Evolutionary conservation across 2,888 invertebrate species (phyloP).

Genomic region (Serripes groenlandicus): DNA sequence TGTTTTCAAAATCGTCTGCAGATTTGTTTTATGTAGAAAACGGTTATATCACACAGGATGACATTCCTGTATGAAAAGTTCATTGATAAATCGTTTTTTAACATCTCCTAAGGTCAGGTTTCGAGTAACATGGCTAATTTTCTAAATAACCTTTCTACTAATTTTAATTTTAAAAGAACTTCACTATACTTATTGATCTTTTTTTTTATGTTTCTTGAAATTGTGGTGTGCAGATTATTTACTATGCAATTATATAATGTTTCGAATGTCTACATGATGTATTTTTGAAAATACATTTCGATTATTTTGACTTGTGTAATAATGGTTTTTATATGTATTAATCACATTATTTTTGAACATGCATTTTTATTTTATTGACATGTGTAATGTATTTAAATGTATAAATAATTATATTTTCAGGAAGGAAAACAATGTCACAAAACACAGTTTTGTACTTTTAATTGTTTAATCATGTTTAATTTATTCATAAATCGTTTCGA

Average conservation of each 20-base stretch:
- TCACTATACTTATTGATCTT: background rate
- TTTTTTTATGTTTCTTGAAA: background rate
- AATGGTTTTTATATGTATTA: background rate
- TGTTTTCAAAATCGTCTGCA: too few species aligned
- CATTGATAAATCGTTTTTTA: background rate
- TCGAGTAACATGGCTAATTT: background rate
- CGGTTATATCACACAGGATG: too few species aligned
- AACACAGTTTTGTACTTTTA: background rate
- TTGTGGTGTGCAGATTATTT: constrained; percentile 1
- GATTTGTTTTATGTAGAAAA: too few species aligned
- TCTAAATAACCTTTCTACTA: background rate
- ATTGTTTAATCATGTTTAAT: background rate
- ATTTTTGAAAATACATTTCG: too few species aligned
- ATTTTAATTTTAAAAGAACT: background rate
- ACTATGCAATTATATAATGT: background rate
- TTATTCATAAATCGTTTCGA: background rate
- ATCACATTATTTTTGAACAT: background rate
- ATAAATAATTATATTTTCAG: too few species aligned
- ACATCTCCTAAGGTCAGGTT: background rate
- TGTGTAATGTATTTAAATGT: background rate
- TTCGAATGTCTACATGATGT: background rate
- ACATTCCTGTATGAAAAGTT: too few species aligned
- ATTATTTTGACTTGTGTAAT: background rate
- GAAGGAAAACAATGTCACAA: too few species aligned
- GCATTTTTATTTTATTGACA: background rate